Base-by-base conservation (phyloP, 2,888 invertebrate genomes). In the Nomada ruficornis region DNA sequence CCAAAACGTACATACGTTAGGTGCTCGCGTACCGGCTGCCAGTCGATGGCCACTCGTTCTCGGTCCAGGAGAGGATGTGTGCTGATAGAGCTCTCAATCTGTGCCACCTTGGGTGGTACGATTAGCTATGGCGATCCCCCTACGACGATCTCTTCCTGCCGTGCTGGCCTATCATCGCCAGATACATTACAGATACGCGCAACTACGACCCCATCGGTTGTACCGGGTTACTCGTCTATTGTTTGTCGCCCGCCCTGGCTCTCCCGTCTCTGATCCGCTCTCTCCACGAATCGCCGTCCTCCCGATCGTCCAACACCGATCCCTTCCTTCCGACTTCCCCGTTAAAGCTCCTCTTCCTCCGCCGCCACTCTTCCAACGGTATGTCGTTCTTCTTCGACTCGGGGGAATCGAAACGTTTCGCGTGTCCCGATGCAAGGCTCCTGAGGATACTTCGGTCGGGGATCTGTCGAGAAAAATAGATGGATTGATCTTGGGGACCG, bases 81-180 rank as follows among this genome's bases (percentile, higher is more conserved):
- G 92, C 89, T 91, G 91, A 91, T 92, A 91, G 89, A 91, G 89
- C 92, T 93, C 90, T 91, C 91, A 93, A 93, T 93, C 93, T 93
- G 91, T 93, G 93, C 93, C 93, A 93, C 93, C 93, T 93, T 93
- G 93, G 93, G 91, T 93, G 93, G 93, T 93, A 93, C 92, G 90
- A 93, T 93, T 90, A 92, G 91, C 90, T 91, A 89, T 91, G 90
- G 90, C 88, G 87, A 91, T 88, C 91, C 92, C 91, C 92, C 91
- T 91, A 90, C 90, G 90, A 89, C 90, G 91, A 92, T 91, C 92
- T 91, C 92, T 92, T 92, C 93, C 93, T 93, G 93, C 91, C 92
- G 87, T 78, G 86, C 88, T 84, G 88, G 89, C 84, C 90, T 90
- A 92, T 92, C 92, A 91, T 91, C 90, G 89, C 82, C 86, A 81